Base-by-base conservation (phyloP, 1,140 invertebrate genomes). In the Pseudomyrmex pallidus region DNA sequence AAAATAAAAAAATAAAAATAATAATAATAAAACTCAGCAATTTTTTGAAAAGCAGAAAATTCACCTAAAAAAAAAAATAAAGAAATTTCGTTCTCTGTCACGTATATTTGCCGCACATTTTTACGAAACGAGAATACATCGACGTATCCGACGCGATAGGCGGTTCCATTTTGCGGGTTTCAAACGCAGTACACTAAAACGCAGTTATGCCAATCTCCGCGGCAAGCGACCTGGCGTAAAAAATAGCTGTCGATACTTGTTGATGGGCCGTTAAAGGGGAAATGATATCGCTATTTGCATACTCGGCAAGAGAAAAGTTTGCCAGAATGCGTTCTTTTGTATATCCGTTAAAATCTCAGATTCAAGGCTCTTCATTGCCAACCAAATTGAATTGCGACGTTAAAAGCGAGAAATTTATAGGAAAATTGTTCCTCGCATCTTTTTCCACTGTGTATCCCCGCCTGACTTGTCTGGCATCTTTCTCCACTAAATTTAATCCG, bases 241-340 rank as follows among this genome's bases (percentile, higher is more conserved):
- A 80, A 80, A 80, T 80, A 70, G 76, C 64, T 59, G 76, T 80
- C 76, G 66, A 80, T 80, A 80, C 44, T 72, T 72, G 66, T 80
- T 72, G 76, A 80, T 35, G 54, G 44, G 10, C 68, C 25, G 46
- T 72, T 80, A 80, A 80, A 80, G 54, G 46, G 76, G 66, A 67
- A 52, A 72, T 72, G 66, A n/a, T 72, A 80, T 72, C 76, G 66
- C 54, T 52, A 70, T 59, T 78, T 61, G 66, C 66, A 57, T 70
- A 50, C 20, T 72, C 66, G 9, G 15, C 67, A 52, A 10, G 35
- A 13, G 63, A 54, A 77, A 59, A 25, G 35, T 54, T 35, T 52
- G 13, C 13, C 59, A 20, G 44, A 10, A 1, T 4, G 67, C 20
- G 22, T n/a, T 48, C 46, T 15, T 59, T 68, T 13, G 35, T 35